Evolutionary conservation across 2,888 invertebrate genomes (phyloP).

Genomic region (Standfussiana lucernea): DNA sequence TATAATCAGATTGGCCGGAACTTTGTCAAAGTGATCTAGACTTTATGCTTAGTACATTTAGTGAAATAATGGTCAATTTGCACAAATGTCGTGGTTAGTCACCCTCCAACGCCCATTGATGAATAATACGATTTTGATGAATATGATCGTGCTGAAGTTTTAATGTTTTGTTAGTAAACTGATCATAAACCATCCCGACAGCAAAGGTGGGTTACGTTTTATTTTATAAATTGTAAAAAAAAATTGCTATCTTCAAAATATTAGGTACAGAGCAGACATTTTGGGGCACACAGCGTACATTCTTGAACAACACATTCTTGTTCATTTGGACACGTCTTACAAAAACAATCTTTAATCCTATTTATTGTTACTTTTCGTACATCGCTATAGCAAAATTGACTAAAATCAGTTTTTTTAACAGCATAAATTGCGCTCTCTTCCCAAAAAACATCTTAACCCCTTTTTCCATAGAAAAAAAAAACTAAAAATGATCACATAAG

Average conservation of each 20-base stretch:
- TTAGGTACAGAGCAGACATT: not conserved
- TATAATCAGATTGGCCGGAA: not conserved
- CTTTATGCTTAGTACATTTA: not conserved
- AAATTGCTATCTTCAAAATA: not conserved
- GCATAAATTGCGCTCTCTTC: too few species aligned
- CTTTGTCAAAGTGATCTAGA: not conserved
- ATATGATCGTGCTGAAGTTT: slow-evolving; percentile 10
- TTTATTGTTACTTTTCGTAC: not conserved
- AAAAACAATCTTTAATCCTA: not conserved
- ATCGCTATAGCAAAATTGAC: not conserved
- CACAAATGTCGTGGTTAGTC: not conserved
- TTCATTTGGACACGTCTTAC: not conserved
- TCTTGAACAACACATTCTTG: too few species aligned
- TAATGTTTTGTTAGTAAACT: slow-evolving; percentile 16
- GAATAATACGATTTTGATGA: slow-evolving; percentile 31
- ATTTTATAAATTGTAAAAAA: not conserved
- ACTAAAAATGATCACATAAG: not conserved
- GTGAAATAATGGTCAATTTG: not conserved
- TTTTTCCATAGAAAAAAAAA: not conserved
- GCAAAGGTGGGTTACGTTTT: not conserved
- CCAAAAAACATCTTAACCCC: not conserved
- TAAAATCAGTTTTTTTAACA: too few species aligned
- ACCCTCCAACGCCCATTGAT: slow-evolving; percentile 21
- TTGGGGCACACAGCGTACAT: too few species aligned
- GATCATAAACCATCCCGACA: not conserved